Base-by-base conservation (phyloP, 2,113 vertebrate species). In the Cottus gobio region DNA sequence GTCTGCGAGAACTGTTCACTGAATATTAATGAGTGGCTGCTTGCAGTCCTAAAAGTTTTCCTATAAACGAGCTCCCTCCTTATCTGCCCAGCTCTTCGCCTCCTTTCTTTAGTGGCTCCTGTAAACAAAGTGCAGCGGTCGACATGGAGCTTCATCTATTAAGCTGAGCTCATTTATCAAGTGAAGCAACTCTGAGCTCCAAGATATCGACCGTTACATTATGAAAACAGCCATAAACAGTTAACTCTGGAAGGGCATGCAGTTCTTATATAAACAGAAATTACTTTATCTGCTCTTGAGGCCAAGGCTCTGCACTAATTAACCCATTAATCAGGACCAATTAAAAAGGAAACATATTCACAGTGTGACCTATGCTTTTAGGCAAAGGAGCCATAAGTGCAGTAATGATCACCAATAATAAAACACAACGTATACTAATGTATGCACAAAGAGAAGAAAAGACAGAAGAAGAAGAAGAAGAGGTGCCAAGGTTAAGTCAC, bases 321-420 rank as follows among this genome's bases (percentile, higher is more conserved):
- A 61, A 54, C 4, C 39, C 31, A 28, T 57, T 58, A 57, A 68
- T 68, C 57, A 77, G 46, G 44, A 50, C 18, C 9, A 65, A 44
- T 79, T 75, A 63, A 42, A 54, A 26, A 44, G 15, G 13, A 82
- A 42, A 42, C n/a, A 15, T 3, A 31, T 7, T 18, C 50, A 56
- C 37, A 34, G 16, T 3, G 6, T 26, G 31, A 46, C 7, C 16
- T 64, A 20, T 37, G 70, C 42, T 62, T 56, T 26, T 26, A 56
- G 11, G 24, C 52, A 56, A 24, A 56, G 52, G 24, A 26, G 24
- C 16, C 64, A 64, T 9, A 42, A 7, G 26, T 46, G 24, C 37
- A 6, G 3, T 37, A 13, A 46, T 69, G 9, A 48, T 78, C 63
- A 31, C 24, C 9, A 16, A 10, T 11, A 56, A 54, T 26, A 22